phyloP scores from a whole-genome alignment of 2,888 invertebrate genomes.

The Dasypogon diadema region DNA sequence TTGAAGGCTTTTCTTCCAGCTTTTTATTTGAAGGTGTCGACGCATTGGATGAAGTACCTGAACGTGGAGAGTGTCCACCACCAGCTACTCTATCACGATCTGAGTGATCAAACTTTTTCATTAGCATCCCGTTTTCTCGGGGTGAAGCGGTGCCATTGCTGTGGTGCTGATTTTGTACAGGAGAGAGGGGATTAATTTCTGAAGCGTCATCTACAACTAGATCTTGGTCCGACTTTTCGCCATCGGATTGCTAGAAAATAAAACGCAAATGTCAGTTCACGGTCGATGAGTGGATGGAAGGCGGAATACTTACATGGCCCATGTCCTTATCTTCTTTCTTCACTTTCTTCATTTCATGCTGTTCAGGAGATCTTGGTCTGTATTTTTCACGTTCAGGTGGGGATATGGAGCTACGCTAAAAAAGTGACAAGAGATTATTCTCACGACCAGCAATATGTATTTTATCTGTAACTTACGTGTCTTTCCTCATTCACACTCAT shows the following conservation, averaged over 20 bases:
- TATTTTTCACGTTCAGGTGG: conserved; percentile 84
- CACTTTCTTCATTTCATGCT: conserved; percentile 76
- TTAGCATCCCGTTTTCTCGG: conserved; percentile 82
- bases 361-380: conserved; percentile 82
- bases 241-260: conserved; percentile 79
- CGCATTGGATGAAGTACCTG: conserved; percentile 91
- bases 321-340: conserved; percentile 88
- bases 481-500: conserved; percentile 64
- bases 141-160: conserved; percentile 80
- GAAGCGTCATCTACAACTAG: conserved; percentile 95
- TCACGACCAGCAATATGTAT: too few species aligned
- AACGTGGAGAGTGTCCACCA: conserved; percentile 69
- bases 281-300: too few species aligned
- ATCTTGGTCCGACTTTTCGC: conserved; percentile 90
- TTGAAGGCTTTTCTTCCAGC: conserved; percentile 88
- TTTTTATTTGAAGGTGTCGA: conserved; percentile 90
- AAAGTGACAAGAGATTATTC: conserved; percentile 57
- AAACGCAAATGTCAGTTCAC: too few species aligned
- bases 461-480: conserved; percentile 63
- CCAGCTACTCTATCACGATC: conserved; percentile 61
- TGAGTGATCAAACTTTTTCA: conserved; percentile 61
- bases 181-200: conserved; percentile 80
- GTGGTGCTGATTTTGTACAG: conserved; percentile 67
- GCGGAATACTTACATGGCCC: conserved; percentile 78
- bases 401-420: conserved; percentile 86